Base-by-base conservation (phyloP, 2,797 vertebrate genomes). In the Sebastes aleutianus region DNA sequence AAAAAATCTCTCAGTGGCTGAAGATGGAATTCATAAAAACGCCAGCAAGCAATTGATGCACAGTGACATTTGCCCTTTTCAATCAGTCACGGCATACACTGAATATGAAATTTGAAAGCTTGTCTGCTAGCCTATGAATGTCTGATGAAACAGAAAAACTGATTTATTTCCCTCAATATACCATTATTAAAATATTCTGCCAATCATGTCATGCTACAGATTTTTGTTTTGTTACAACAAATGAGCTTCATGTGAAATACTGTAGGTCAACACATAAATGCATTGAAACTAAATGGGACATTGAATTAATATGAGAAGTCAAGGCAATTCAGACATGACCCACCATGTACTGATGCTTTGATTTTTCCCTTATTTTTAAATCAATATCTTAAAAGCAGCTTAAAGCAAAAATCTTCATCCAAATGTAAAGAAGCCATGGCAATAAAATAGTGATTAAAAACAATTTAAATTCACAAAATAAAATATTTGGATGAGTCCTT, bases 241-340 rank as follows among this genome's bases (percentile, higher is more conserved):
- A 73, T 14, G n/a, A 69, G 69, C 58, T 65, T 31, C 10, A 71
- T 50, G 54, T 64, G 10, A 72, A 74, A 62, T 74, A 50, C n/a
- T 67, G 22, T 20, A 36, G 24, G 54, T 54, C 71, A 61, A 11
- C 63, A 73, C 58, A 61, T 57, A 4, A 64, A 85, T 63, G 64
- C 11, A 53, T 3, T 63, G 5, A 78, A 76, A 70, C 8, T 24
- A 61, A 73, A 79, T 8, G 2, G 11, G 50, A 26, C 20, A 72
- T 82, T 64, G 36, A 11, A 73, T 70, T 63, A 31, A 64, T 58
- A 16, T 34, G 12, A 69, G 32, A 84, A 64, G 26, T 83, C 77
- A 84, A 80, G 69, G 75, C 81, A 87, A 87, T 91, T 86, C 84
- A 91, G 83, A 85, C 84, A 83, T 85, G 79, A 78, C 26, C 78